Percentiles rank a stretch among this genome's conserved stretches.
Conservation (phyloP, 2,113 vertebrate genomes). For the Zosterops hypoxanthus region DNA sequence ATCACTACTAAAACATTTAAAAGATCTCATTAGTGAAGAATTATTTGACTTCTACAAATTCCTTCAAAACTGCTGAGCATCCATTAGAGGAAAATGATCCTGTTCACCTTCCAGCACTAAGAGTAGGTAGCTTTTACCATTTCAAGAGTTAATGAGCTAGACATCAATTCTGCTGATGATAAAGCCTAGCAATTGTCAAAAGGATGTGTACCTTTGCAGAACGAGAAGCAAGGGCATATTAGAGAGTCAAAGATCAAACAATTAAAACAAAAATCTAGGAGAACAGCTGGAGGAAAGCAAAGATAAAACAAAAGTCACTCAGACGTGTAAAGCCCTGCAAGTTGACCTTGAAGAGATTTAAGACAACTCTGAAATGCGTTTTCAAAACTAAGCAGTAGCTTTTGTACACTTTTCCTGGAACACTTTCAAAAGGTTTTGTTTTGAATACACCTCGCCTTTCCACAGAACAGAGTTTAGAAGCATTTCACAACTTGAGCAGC, state of each 20-base stretch:
- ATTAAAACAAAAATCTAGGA: background rate
- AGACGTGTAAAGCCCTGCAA: background rate
- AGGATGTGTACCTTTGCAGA: background rate
- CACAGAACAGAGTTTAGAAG: background rate
- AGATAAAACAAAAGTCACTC: background rate
- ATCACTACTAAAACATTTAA: background rate
- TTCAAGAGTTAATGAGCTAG: background rate
- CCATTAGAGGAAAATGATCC: background rate
- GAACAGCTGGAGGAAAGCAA: background rate
- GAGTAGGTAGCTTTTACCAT: background rate
- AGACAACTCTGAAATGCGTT: background rate
- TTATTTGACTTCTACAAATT: background rate
- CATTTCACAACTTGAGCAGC: background rate
- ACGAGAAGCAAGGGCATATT: background rate
- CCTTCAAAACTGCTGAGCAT: background rate
- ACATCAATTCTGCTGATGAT: background rate
- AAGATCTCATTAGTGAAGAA: background rate
- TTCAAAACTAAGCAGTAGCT: background rate
- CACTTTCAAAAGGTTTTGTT: background rate
- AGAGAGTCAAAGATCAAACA: background rate
- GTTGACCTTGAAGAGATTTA: background rate
- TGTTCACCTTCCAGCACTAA: background rate
- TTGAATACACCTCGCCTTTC: background rate
- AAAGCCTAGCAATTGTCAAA: background rate
- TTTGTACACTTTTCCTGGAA: background rate